These are phyloP conservation scores for Crenuchus spilurus DNA, from an alignment of 2,797 vertebrate genomes.

Conservation along the genomic window DNA sequence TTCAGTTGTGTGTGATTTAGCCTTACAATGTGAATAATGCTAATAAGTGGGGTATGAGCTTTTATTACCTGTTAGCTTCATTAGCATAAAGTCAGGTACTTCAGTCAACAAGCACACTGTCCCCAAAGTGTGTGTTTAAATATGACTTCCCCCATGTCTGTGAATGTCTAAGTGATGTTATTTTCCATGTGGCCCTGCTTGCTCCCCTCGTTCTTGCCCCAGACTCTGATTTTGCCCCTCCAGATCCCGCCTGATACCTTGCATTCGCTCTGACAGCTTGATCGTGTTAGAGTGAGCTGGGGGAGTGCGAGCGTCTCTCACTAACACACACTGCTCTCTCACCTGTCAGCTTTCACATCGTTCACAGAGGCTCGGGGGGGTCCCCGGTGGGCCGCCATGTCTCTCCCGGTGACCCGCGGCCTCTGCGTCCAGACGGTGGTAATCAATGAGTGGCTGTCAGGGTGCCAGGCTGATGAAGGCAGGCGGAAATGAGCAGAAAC, in stretches of 20 bases:
- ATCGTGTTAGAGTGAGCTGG: slow-evolving; percentile 21
- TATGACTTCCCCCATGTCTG: not conserved
- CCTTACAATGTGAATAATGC: too few species aligned
- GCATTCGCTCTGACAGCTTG: slow-evolving; percentile 44
- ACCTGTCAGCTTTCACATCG: slow-evolving; percentile 49
- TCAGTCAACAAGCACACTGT: too few species aligned
- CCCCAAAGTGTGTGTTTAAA: slow-evolving; percentile 2
- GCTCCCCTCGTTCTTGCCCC: slow-evolving; percentile 1
- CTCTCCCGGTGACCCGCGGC: slow-evolving; percentile 39
- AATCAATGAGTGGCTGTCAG: slow-evolving; percentile 52
- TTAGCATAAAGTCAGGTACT: too few species aligned
- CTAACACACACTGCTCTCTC: slow-evolving; percentile 31
- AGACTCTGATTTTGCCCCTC: not conserved
- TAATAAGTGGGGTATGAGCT: too few species aligned
- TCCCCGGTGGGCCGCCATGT: slow-evolving; percentile 42
- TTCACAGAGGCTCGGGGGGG: slow-evolving; percentile 24
- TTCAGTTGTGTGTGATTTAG: too few species aligned
- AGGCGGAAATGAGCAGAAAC: slow-evolving; percentile 49
- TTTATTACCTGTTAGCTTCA: too few species aligned
- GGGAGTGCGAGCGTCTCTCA: slow-evolving; percentile 13
- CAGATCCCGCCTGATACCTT: slow-evolving; percentile 30
- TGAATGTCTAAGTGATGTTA: not conserved
- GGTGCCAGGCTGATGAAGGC: slow-evolving; percentile 42
- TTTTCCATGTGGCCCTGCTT: not conserved
- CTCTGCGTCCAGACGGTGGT: slow-evolving; percentile 30